Evolutionary conservation across 64 coral and sea anemone species (phyloP).

Genomic region (Astreopora myriophthalma): DNA sequence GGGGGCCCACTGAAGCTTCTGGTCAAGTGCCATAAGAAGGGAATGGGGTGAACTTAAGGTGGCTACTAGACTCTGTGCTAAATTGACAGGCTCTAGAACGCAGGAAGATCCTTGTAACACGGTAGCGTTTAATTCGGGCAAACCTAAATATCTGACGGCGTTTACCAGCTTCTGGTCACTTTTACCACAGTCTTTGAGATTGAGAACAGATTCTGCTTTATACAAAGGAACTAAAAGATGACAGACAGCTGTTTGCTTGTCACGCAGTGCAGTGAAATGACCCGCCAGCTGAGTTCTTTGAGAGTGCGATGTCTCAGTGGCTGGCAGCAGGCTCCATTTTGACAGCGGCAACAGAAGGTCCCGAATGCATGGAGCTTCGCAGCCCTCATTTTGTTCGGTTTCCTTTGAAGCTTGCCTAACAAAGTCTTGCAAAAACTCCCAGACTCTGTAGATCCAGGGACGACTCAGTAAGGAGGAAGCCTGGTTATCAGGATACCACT

Average conservation of each 20-base stretch:
- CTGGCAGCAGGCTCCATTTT: slow-evolving; percentile 47
- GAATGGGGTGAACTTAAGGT: neutral
- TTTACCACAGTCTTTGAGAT: neutral
- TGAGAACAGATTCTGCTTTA: slow-evolving; percentile 14
- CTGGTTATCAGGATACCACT: neutral
- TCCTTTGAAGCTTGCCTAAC: neutral
- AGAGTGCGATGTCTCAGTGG: neutral
- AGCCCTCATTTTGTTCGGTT: neutral
- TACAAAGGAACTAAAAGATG: slow-evolving; percentile 9
- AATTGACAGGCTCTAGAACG: neutral
- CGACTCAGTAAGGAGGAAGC: neutral
- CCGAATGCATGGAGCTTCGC: neutral
- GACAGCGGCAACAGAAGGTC: neutral
- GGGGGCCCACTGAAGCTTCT: neutral
- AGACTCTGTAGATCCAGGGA: slow-evolving; percentile 28
- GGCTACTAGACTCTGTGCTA: slow-evolving; percentile 4
- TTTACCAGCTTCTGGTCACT: neutral
- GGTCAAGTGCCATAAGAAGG: neutral
- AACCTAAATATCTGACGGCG: neutral
- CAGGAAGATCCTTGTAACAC: neutral
- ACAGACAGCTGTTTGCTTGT: no score
- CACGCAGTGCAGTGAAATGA: neutral
- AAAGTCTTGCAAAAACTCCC: slow-evolving; percentile 20
- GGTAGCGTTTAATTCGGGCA: neutral
- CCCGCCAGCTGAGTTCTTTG: neutral